These are phyloP conservation scores for Varecia variegata DNA, from an alignment of 2,797 vertebrate species.

Conservation along the genomic window DNA sequence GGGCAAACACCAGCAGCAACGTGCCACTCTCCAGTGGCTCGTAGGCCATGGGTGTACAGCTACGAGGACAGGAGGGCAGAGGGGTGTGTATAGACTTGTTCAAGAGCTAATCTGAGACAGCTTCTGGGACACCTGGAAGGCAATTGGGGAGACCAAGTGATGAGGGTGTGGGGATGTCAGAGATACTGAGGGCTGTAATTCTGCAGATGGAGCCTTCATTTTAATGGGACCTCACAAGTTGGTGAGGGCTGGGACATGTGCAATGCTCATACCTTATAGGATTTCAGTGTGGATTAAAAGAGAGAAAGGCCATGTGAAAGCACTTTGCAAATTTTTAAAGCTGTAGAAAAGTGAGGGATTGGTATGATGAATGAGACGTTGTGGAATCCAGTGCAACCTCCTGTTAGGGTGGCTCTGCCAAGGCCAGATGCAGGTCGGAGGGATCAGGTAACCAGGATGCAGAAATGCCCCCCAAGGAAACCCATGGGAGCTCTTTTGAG, in stretches of 20 bases:
- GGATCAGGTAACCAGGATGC: background rate
- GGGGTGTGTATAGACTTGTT: no score
- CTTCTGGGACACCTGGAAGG: background rate
- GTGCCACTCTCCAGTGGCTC: background rate
- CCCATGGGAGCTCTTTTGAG: background rate
- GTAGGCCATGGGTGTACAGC: fast-evolving
- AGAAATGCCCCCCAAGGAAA: background rate
- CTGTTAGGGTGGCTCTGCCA: background rate
- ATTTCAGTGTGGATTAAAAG: background rate
- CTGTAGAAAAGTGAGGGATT: background rate
- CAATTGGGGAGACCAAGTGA: background rate
- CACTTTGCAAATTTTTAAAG: background rate
- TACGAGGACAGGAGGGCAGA: background rate
- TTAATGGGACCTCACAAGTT: background rate
- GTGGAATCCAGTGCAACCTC: background rate
- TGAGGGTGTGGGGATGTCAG: fast-evolving
- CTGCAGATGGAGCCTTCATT: background rate
- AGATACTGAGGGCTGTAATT: background rate
- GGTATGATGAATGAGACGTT: background rate
- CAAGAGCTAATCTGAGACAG: no score
- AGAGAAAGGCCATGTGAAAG: background rate
- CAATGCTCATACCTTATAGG: background rate
- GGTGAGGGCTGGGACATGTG: background rate
- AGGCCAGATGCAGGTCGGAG: background rate
- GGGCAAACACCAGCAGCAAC: background rate